Conservation (phyloP, 2,113 vertebrate species). For the Hippocampus guttulatus region DNA sequence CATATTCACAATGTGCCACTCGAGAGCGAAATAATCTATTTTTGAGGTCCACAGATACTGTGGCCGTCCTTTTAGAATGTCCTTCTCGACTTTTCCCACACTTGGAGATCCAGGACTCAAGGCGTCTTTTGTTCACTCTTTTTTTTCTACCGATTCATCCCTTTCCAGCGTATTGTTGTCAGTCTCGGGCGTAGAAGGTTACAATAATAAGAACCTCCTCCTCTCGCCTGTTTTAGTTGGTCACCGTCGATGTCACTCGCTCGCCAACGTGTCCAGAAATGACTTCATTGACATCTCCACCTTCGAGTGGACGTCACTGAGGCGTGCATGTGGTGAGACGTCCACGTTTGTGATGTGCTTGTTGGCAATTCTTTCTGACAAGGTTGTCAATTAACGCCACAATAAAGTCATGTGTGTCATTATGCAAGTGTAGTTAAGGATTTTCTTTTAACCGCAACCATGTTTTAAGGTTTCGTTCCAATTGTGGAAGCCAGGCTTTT, state of each 20-base stretch:
- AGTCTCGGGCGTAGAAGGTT: constrained; percentile 1
- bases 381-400: neutral
- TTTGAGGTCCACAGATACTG: neutral
- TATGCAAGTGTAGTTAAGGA: neutral
- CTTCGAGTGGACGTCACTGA: neutral
- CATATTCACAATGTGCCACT: neutral
- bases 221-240: neutral
- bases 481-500: neutral
- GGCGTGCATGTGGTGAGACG: constrained; percentile 1
- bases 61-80: neutral
- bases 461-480: neutral
- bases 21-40: neutral
- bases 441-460: neutral
- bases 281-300: constrained; percentile 5
- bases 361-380: neutral
- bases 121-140: neutral
- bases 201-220: constrained; percentile 2
- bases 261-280: neutral
- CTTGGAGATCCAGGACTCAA: neutral
- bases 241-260: neutral
- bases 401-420: neutral
- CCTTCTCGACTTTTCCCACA: neutral
- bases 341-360: neutral
- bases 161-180: constrained; percentile 4
- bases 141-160: neutral